A percentile compares a stretch with the other conserved stretches of the same genome.
These are phyloP conservation scores for Anthopleura sola DNA, from an alignment of 64 coral and sea anemone genomes.

Conservation along the genomic window DNA sequence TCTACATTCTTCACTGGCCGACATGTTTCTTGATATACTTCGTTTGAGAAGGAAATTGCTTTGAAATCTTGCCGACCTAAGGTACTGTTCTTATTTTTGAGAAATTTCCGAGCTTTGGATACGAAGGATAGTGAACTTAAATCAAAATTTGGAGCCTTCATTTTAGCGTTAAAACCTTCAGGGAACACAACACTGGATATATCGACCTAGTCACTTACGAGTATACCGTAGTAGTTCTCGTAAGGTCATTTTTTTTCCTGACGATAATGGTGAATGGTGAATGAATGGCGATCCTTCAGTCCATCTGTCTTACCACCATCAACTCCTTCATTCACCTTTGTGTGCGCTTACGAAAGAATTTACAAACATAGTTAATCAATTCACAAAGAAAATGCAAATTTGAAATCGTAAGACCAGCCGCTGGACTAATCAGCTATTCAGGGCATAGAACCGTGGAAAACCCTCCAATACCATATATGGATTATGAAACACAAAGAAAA, in stretches of 20 bases:
- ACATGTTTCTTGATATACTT: slow-evolving; percentile 16
- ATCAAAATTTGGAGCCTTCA: slow-evolving; percentile 14
- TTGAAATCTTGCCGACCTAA: not conserved
- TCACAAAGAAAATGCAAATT: slow-evolving; percentile 7
- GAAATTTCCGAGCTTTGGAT: slow-evolving; percentile 10
- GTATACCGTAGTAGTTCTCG: not conserved
- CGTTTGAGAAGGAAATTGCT: not conserved
- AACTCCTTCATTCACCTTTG: not conserved
- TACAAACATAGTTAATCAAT: not conserved
- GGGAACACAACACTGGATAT: not conserved
- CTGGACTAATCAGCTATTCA: not conserved
- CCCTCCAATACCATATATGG: not conserved
- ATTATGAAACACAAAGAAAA: not conserved
- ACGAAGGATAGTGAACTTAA: slow-evolving; percentile 4
- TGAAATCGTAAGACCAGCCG: not conserved
- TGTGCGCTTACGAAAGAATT: not conserved
- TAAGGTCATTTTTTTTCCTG: not conserved
- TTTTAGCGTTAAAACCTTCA: not conserved
- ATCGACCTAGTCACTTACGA: not conserved
- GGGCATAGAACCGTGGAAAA: not conserved
- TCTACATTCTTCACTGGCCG: not conserved
- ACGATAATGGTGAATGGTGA: not conserved
- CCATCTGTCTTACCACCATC: not conserved
- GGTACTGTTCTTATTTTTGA: not conserved
- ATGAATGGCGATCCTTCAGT: not conserved